Evolutionary conservation across 2,888 invertebrate genomes (phyloP).

Genomic region (Ichneumoninae sp.): DNA sequence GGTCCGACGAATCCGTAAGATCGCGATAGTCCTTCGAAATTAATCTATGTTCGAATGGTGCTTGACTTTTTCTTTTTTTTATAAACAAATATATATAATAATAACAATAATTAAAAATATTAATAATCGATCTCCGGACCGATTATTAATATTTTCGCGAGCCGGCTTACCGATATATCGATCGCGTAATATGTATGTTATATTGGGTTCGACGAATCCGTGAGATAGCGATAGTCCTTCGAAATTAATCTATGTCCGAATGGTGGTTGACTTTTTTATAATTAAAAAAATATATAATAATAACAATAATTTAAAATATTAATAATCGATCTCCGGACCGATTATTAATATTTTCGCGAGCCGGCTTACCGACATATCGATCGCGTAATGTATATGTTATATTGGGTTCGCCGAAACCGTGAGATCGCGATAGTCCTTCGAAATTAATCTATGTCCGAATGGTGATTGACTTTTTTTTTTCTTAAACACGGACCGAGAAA

Average conservation of each 20-base stretch:
- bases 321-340: slow-evolving; percentile 28
- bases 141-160: slow-evolving; percentile 26
- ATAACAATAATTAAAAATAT: neutral
- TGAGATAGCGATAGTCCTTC: slow-evolving; percentile 17
- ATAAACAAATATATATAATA: too few relatives aligned
- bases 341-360: slow-evolving; percentile 22
- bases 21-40: slow-evolving; percentile 35
- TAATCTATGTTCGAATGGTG: slow-evolving; percentile 5
- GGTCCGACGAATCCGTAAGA: neutral
- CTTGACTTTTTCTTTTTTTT: slow-evolving; percentile 31
- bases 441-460: slow-evolving; percentile 21
- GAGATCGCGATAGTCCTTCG: slow-evolving; percentile 21
- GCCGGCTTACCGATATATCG: neutral
- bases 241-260: slow-evolving; percentile 22
- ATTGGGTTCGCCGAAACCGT: neutral
- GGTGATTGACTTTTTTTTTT: slow-evolving; percentile 17
- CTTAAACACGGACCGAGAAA: neutral
- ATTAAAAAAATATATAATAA: too few relatives aligned
- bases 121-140: slow-evolving; percentile 26
- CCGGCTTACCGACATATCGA: neutral
- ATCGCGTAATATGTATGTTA: neutral
- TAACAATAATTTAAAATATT: neutral
- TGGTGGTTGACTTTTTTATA: slow-evolving; percentile 25
- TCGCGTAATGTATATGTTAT: neutral
- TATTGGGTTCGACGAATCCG: neutral